Evolutionary conservation across 1,140 invertebrate genomes (phyloP).

Genomic region (Drepana arcuata): DNA sequence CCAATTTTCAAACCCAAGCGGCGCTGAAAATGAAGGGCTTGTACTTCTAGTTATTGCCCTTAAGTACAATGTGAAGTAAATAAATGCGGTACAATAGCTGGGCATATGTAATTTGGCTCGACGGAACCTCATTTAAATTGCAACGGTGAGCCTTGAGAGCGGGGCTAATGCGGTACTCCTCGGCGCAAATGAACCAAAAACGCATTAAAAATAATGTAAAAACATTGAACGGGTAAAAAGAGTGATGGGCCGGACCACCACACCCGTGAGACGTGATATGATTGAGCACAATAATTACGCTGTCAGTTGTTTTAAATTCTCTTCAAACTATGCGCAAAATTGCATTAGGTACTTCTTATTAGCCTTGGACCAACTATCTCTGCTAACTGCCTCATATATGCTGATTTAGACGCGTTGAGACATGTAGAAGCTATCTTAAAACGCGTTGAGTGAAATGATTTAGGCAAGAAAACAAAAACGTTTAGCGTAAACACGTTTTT

Average conservation of each 20-base stretch:
- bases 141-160: conserved; percentile 39
- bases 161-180: conserved; percentile 41
- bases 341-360: too few species aligned
- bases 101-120: conserved; percentile 60
- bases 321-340: conserved; percentile 20
- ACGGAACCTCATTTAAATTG: conserved; percentile 59
- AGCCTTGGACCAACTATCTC: too few species aligned
- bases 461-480: too few species aligned
- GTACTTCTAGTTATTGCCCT: conserved; percentile 56
- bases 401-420: too few species aligned
- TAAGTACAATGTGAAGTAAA: conserved; percentile 69
- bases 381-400: too few species aligned
- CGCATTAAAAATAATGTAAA: conserved; percentile 58
- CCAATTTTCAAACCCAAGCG: conserved; percentile 38
- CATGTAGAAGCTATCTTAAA: too few species aligned
- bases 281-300: conserved; percentile 50
- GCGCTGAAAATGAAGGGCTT: conserved; percentile 46
- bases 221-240: conserved; percentile 55
- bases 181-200: conserved; percentile 54
- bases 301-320: conserved; percentile 46
- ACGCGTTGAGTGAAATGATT: too few species aligned
- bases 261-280: conserved; percentile 42
- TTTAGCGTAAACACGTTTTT: too few species aligned
- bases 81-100: conserved; percentile 53
- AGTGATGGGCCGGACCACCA: conserved; percentile 46